Evolutionary conservation across 2,888 invertebrate species (phyloP), one percentile per base, ranked within the genome.

Genomic region (Rhagonycha lutea): DNA sequence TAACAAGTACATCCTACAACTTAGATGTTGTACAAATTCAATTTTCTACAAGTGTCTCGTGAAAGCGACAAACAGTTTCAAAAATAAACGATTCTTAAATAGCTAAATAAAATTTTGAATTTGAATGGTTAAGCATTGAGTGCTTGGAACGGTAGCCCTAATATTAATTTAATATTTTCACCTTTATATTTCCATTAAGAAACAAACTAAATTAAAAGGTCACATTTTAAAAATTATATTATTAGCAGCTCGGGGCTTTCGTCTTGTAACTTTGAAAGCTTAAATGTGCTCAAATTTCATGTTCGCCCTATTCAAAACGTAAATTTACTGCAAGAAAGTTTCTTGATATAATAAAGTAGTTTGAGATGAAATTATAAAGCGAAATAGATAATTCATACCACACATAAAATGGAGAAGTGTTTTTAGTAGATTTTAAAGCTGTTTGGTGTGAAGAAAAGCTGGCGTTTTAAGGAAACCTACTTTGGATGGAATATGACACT

Each of bases 401-500:
- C 10, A 65, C 63, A 65, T 65, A 65, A 65, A 65, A 24, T 12
- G 24, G 26, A 24, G 63, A 65, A 65, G 63, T 65, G 63, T 65
- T 65, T 65, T 65, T 65, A 24, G 63, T 65, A 23, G 63, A 24
- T 65, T 65, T 65, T 65, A 24, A 65, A 65, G 26, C 24, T 26
- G 23, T 65, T 65, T 65, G 63, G 63, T 65, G 23, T 65, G 63
- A 65, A 24, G 63, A 26, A 65, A 65, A 65, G 63, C 63, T 65
- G 14, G 28, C 68, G 32, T 68, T 32, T 68, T 32, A 68, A 14
- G 28, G 32, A 68, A 72, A 69, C 65, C 47, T 69, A 76, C 62
- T 73, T 76, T 76, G 26, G 62, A 68, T 68, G 68, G 69, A 77
- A 77, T 74, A 72, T 73, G 74, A 77, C 74, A 74, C 76, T 74